Conservation (phyloP, 2,113 vertebrate species). For the Arenaria interpres region DNA sequence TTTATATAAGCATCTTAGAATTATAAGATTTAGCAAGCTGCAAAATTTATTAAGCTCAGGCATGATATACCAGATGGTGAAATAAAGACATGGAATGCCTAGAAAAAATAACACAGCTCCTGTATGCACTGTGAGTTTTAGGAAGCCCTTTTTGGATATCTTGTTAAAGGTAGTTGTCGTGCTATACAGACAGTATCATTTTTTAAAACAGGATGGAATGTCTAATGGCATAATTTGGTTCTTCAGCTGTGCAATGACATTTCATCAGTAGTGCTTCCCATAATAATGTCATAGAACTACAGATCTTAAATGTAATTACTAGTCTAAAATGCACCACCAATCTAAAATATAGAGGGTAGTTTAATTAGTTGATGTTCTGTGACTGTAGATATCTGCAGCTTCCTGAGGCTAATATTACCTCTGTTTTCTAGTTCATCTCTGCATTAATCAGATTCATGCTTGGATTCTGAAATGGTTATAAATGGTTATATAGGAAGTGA, state of each 20-base stretch:
- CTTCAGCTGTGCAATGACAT: constrained; percentile 49
- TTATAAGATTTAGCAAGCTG: not conserved
- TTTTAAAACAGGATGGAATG: constrained; percentile 1
- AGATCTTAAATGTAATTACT: constrained; percentile 30
- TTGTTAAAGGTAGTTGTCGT: constrained; percentile 36
- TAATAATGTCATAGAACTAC: constrained; percentile 5
- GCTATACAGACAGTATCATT: not conserved
- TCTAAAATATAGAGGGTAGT: not conserved
- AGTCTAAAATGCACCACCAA: not conserved
- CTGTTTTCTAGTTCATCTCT: not conserved
- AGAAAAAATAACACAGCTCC: constrained; percentile 30
- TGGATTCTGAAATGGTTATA: not conserved
- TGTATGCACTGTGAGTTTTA: not conserved
- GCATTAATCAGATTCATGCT: not conserved
- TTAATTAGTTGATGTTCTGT: constrained; percentile 30
- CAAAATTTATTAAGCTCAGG: constrained; percentile 36
- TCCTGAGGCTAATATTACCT: not conserved
- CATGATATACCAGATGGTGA: constrained; percentile 25
- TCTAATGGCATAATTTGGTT: constrained; percentile 35
- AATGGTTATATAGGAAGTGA: not conserved
- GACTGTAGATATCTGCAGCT: not conserved
- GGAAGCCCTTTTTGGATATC: not conserved
- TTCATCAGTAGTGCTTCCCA: constrained; percentile 40
- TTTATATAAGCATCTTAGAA: constrained; percentile 25
- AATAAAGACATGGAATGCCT: constrained; percentile 35